A percentile compares a stretch with the other conserved stretches of the same genome.
Conservation (phyloP, 37 sponge, comb jelly and placozoan species). For the Eunapius fragilis region DNA sequence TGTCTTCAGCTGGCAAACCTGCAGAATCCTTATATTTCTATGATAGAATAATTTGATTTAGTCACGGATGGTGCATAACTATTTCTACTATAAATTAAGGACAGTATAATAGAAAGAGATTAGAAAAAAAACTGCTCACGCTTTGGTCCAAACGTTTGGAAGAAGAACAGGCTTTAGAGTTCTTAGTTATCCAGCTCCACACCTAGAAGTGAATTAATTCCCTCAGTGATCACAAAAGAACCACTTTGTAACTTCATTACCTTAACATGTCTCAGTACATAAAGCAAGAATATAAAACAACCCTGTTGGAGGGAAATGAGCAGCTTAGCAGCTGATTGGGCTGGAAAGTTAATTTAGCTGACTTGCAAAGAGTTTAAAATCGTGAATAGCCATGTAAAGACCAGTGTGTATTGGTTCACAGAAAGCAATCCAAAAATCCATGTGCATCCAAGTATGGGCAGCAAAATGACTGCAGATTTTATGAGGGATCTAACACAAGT, state of each 20-base stretch:
- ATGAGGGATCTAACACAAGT: background rate
- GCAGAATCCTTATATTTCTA: too few relatives aligned
- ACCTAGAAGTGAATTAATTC: too few relatives aligned
- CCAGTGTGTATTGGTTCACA: conserved; percentile 24
- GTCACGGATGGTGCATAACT: too few relatives aligned
- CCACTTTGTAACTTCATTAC: too few relatives aligned
- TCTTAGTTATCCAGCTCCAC: background rate
- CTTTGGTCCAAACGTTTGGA: background rate
- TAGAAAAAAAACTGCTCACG: background rate
- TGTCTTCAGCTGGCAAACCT: too few relatives aligned
- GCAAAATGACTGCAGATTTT: background rate
- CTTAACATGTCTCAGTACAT: background rate
- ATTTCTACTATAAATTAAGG: too few relatives aligned
- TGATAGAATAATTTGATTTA: too few relatives aligned
- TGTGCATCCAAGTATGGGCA: conserved; percentile 8
- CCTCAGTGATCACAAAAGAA: too few relatives aligned
- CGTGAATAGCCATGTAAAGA: conserved; percentile 48
- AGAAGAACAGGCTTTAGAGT: background rate
- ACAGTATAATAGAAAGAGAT: too few relatives aligned
- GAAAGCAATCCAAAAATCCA: conserved; percentile 48
- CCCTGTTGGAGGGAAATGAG: background rate
- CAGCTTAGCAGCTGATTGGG: background rate
- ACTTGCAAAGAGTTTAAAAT: conserved; percentile 54
- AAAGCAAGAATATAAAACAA: background rate
- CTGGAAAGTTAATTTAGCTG: background rate